Conservation (phyloP, 2,113 vertebrate genomes). For the Sinocyclocheilus maitianheensis region DNA sequence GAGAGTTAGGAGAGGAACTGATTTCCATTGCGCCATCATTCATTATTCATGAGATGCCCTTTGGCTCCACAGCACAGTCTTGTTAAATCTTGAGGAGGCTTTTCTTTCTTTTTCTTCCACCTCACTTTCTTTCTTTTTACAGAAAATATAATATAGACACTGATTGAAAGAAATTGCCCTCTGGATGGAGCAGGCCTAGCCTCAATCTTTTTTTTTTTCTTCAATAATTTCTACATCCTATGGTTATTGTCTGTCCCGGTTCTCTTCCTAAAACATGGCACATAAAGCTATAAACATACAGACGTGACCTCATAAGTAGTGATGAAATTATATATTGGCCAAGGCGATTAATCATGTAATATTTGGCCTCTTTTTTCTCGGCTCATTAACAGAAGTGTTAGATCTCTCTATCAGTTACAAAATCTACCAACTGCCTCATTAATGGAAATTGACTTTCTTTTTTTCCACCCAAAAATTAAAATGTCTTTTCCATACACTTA, state of each 20-base stretch:
- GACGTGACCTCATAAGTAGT: background rate
- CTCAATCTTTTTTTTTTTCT: conserved; percentile 39
- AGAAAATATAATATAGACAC: conserved; percentile 64
- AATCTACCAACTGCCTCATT: background rate
- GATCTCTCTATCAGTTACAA: background rate
- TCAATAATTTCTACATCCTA: background rate
- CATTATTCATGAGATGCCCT: conserved; percentile 74
- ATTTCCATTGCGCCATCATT: conserved; percentile 63
- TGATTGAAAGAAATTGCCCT: conserved; percentile 67
- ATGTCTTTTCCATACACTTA: background rate
- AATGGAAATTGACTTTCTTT: background rate
- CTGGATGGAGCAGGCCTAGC: conserved; percentile 52
- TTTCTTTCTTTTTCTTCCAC: conserved; percentile 53
- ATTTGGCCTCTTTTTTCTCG: background rate
- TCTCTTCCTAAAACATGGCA: background rate
- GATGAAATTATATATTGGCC: background rate
- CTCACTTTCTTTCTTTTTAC: conserved; percentile 54
- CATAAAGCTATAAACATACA: background rate
- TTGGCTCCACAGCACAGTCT: conserved; percentile 67
- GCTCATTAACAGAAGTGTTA: background rate
- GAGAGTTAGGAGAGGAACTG: conserved; percentile 57
- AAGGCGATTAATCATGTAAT: background rate
- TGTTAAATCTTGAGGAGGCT: conserved; percentile 73
- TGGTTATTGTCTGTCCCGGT: background rate
- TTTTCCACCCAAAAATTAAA: background rate